Evolutionary conservation across 2,797 vertebrate species (phyloP), one percentile per base, ranked within the genome.

Genomic region (Eulemur coronatus): DNA sequence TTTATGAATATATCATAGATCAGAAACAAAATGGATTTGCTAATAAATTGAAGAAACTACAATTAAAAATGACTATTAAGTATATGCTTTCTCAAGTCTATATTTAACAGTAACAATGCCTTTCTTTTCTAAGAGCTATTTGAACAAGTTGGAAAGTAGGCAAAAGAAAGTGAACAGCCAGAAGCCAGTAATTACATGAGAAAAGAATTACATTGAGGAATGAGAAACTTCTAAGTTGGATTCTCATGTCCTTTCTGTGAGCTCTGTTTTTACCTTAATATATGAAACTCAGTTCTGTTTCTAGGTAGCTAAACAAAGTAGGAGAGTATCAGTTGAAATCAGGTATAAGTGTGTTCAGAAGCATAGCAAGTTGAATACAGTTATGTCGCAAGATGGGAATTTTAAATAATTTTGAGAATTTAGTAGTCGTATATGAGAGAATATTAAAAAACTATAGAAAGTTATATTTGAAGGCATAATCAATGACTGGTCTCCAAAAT

Each of bases 51-150:
- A 94, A 84, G n/a, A 90, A 96, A 70, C 24, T 88, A 70, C 80
- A 97, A 95, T 96, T 97, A 95, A 97, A 95, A 96, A 61, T 90
- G 48, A 91, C 65, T 96, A 81, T 87, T 94, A 90, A 82, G 17
- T 92, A 35, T 84, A 46, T 90, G 61, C 76, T 95, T 95, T 97
- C 69, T 91, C 79, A 94, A 84, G 80, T 91, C 75, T 94, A 50
- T 91, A 89, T 94, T 92, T 95, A 96, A 95, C 78, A 95, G 76
- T 91, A 96, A 92, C 55, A 92, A 72, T 97, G 30, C 6, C 67
- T 82, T 96, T 97, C 69, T 93, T 92, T 97, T 91, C 69, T 91
- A 94, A 84, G 63, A 89, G 57, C 48, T 89, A 65, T 92, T 89
- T 93, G 59, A 48, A 70, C 55, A 89, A 95, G n/a, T 90, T 85